Conservation (phyloP, 2,888 invertebrate species). For the Gisinianus flammeolus region DNA sequence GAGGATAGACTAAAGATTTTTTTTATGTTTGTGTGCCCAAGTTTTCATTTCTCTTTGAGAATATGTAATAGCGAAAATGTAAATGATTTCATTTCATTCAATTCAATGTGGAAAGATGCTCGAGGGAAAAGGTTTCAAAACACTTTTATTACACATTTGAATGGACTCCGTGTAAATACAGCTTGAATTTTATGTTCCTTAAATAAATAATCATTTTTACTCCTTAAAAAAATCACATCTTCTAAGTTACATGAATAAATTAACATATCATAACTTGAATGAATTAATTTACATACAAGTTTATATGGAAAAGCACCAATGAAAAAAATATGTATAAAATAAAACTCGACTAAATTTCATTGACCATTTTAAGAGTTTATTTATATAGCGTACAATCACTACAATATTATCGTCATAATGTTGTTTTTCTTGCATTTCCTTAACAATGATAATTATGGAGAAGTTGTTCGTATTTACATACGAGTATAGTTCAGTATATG, state of each 20-base stretch:
- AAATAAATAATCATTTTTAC: slow-evolving; percentile 24
- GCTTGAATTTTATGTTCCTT: not conserved
- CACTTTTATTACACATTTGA: slow-evolving; percentile 20
- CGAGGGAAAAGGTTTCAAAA: slow-evolving; percentile 4
- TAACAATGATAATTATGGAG: not conserved
- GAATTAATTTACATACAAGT: not conserved
- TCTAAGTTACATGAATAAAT: slow-evolving; percentile 2
- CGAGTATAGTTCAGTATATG: too few relatives aligned
- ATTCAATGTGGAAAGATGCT: not conserved
- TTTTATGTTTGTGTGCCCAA: too few relatives aligned
- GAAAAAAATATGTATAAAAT: not conserved
- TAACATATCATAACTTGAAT: slow-evolving; percentile 7
- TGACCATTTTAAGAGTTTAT: not conserved
- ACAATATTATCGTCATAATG: not conserved
- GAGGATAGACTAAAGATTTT: not conserved
- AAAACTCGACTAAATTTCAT: not conserved
- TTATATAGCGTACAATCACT: not conserved
- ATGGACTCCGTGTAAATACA: slow-evolving; percentile 28
- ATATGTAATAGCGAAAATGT: slow-evolving; percentile 26
- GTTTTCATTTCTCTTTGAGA: not conserved
- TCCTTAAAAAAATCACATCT: slow-evolving; percentile 1
- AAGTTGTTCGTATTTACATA: too few relatives aligned
- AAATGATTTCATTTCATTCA: slow-evolving; percentile 26
- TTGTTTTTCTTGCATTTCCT: not conserved
- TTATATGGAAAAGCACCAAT: not conserved